These are phyloP conservation scores for Xiphophorus hellerii DNA, from an alignment of 2,113 vertebrate genomes.

Conservation along the genomic window DNA sequence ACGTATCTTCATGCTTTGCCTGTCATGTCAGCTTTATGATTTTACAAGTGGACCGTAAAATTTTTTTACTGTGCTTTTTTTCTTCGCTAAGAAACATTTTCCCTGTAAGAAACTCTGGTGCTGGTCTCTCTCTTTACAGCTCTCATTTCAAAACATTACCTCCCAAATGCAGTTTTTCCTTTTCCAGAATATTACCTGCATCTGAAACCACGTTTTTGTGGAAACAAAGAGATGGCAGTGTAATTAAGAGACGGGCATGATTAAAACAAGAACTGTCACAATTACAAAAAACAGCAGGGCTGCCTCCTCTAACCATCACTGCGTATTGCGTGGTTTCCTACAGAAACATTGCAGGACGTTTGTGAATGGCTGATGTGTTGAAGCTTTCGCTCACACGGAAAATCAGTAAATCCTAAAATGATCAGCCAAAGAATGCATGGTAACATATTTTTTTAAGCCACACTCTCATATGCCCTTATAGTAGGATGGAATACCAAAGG, in stretches of 20 bases:
- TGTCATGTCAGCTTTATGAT: slow-evolving; percentile 15
- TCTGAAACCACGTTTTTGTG: slow-evolving; percentile 43
- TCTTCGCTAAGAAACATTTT: slow-evolving; percentile 19
- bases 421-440: neutral
- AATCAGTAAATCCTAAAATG: neutral
- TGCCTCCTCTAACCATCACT: slow-evolving; percentile 37
- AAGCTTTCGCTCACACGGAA: neutral
- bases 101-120: slow-evolving; percentile 42
- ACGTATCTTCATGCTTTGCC: neutral
- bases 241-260: slow-evolving; percentile 60
- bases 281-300: slow-evolving; percentile 68
- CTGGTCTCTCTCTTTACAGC: slow-evolving; percentile 19
- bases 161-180: slow-evolving; percentile 15
- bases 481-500: neutral
- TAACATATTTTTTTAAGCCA: too few species aligned
- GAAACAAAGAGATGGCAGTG: slow-evolving; percentile 45
- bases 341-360: slow-evolving; percentile 55
- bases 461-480: neutral
- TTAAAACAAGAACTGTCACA: slow-evolving; percentile 67
- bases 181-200: neutral
- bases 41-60: slow-evolving; percentile 7
- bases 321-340: slow-evolving; percentile 61
- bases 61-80: neutral
- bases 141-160: slow-evolving; percentile 44
- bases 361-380: slow-evolving; percentile 27